phyloP scores from a whole-genome alignment of 2,888 invertebrate genomes.

The Autographa pulchrina region DNA sequence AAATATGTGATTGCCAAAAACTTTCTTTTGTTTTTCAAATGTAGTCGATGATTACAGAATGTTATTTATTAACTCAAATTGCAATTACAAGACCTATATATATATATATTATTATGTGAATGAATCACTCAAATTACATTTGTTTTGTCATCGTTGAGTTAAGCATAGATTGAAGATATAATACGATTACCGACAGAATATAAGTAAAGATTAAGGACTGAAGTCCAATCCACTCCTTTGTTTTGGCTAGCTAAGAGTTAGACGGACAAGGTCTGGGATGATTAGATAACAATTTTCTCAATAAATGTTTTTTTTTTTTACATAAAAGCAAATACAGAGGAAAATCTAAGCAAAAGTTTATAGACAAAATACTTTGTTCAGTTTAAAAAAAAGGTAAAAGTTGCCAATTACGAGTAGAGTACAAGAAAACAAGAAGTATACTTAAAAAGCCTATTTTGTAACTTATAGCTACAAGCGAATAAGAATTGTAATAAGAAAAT shows the following conservation, averaged over 20 bases:
- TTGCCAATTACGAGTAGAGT: neutral
- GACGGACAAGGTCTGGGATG: constrained; percentile 11
- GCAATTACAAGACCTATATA: no score
- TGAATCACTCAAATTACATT: neutral
- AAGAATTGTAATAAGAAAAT: no score
- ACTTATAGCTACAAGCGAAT: no score
- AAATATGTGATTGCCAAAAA: neutral
- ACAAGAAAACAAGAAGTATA: neutral
- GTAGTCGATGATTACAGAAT: no score
- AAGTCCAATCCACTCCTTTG: constrained; percentile 5
- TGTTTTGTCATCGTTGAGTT: neutral
- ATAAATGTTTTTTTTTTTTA: no score
- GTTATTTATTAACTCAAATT: no score
- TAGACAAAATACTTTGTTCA: constrained; percentile 13
- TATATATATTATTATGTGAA: neutral
- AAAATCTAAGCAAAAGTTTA: no score
- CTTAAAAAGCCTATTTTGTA: no score
- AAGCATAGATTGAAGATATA: neutral
- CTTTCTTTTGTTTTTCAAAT: no score
- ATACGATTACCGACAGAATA: neutral
- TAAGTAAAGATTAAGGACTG: neutral
- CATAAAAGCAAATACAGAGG: no score
- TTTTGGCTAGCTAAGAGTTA: neutral
- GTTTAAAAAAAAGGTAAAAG: constrained; percentile 29
- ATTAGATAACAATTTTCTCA: constrained; percentile 28